Base-by-base conservation (phyloP, 2,888 invertebrate species). In the Sicus ferrugineus region DNA sequence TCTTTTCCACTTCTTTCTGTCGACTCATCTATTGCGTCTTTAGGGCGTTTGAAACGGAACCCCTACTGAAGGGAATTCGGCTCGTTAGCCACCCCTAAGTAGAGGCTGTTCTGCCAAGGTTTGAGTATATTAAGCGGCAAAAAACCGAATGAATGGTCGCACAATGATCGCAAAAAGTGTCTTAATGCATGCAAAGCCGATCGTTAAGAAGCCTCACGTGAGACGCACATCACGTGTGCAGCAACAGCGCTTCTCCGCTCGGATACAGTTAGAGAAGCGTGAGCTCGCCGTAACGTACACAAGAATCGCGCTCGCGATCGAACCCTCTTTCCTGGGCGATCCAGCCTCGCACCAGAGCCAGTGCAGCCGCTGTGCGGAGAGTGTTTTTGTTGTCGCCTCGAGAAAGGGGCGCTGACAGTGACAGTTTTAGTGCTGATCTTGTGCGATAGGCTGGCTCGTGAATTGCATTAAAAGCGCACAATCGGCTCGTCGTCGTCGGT, bases 111-210 rank as follows among this genome's bases (percentile, higher is more conserved):
- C 30, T 11, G n/a, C 16, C 7, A 63, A 50, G n/a, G 21, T 16
- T 26, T 54, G 54, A 54, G 28, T 54, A 54, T 14, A 54, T 54
- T 54, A 54, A 14, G 28, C 23, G 28, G 16, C 28, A 54, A 64
- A 26, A 52, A 52, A n/a, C n/a, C 19, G 52, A 31, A 64, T 64
- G 52, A 64, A 64, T 64, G 64, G 52, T 64, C 50, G 31, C 64
- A 52, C 21, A 21, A 52, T 64, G 64, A 64, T 52, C 34, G 52
- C 50, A 31, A 64, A 64, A 64, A 64, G 42, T 16, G 14, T 30
- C 34, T 58, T 58, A 31, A 30, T 61, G 42, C n/a, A 34, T 59
- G 34, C 7, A 28, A 2, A 26, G 31, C 34, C 14, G 59, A 59
- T 38, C 34, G 38, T 59, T 38, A 59, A 19, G 14, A 31, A 19